Percentiles rank a stretch among this genome's conserved stretches.
phyloP scores from a whole-genome alignment of 2,888 invertebrate species.

The Eupithecia dodoneata region DNA sequence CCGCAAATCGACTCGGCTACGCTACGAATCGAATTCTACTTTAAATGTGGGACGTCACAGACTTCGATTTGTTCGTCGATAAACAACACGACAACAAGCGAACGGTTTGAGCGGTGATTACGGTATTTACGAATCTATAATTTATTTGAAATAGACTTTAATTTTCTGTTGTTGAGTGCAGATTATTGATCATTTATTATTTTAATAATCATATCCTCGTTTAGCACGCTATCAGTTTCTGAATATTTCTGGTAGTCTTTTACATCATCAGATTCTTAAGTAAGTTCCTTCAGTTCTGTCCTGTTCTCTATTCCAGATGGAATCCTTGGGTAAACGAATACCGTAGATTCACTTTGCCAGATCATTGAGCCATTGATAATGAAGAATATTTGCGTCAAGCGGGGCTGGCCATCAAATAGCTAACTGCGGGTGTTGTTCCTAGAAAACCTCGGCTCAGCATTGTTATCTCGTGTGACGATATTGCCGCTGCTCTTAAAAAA shows the following conservation, averaged over 20 bases:
- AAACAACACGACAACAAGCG: slow-evolving; percentile 28
- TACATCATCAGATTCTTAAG: neutral
- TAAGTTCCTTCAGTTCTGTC: neutral
- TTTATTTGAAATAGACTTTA: neutral
- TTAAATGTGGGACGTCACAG: slow-evolving; percentile 54
- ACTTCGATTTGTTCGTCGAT: slow-evolving; percentile 30
- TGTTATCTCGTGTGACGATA: slow-evolving; percentile 35
- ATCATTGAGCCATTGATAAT: neutral
- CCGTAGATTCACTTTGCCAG: neutral
- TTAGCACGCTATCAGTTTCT: neutral
- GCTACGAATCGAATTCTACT: slow-evolving; percentile 52
- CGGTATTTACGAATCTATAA: neutral
- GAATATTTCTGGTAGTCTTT: neutral
- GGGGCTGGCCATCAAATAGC: slow-evolving; percentile 40
- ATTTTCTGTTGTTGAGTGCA: neutral
- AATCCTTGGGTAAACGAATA: neutral
- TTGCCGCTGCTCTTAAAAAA: slow-evolving; percentile 5
- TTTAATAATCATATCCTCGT: neutral
- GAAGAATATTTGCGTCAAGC: slow-evolving; percentile 3
- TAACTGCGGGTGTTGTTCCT: slow-evolving; percentile 41
- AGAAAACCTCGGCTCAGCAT: slow-evolving; percentile 48
- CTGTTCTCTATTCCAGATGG: neutral
- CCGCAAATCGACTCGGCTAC: slow-evolving; percentile 72
- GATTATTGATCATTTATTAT: neutral
- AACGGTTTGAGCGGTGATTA: slow-evolving; percentile 9